Conservation (phyloP, 2,888 invertebrate species). For the Melolontha melolontha region DNA sequence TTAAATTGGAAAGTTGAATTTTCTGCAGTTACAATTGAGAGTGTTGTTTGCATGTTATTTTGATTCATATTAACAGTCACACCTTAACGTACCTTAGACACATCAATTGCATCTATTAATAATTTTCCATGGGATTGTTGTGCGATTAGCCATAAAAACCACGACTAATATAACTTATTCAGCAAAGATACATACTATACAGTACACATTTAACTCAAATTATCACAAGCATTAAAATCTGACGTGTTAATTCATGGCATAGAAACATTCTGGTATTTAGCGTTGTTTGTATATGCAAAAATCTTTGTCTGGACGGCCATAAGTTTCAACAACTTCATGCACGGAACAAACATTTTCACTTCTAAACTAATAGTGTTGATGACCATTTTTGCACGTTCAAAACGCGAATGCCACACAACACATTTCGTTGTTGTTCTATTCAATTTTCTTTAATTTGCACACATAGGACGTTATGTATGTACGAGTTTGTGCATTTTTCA, state of each 20-base stretch:
- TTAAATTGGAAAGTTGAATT: no score
- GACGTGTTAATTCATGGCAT: conserved; percentile 29
- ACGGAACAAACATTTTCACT: conserved; percentile 34
- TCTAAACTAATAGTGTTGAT: conserved; percentile 38
- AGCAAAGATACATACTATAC: conserved; percentile 6
- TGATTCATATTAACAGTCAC: no score
- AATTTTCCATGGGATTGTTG: no score
- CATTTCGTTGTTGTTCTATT: conserved; percentile 34
- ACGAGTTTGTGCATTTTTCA: conserved; percentile 25
- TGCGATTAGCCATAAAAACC: no score
- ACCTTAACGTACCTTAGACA: no score
- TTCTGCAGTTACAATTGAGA: no score
- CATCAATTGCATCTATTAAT: no score
- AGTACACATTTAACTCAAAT: conserved; percentile 14
- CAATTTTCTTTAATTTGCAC: conserved; percentile 37
- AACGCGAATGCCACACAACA: conserved; percentile 29
- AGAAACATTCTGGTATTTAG: conserved; percentile 35
- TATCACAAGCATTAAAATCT: conserved; percentile 21
- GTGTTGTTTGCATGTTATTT: no score
- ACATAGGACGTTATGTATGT: conserved; percentile 14
- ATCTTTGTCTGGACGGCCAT: conserved; percentile 25
- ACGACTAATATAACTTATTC: background rate
- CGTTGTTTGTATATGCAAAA: conserved; percentile 36
- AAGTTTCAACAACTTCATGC: conserved; percentile 35
- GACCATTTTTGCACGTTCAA: conserved; percentile 40